Conservation (phyloP, 2,113 vertebrate genomes). For the Halcyon senegalensis region DNA sequence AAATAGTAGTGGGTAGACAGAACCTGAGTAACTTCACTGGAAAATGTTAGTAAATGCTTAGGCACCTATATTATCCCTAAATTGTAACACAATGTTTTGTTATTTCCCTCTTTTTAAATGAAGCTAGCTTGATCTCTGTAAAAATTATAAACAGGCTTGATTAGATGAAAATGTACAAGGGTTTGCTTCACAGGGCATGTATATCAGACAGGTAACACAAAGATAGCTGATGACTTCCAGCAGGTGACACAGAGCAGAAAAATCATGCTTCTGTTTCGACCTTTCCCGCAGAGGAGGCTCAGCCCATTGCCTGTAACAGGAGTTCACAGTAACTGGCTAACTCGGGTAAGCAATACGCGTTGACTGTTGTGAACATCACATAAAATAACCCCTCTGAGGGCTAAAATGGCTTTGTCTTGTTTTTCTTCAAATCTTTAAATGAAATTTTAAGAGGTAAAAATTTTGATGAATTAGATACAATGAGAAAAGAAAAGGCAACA, state of each 20-base stretch:
- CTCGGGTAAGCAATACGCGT: accelerated
- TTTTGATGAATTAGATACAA: background rate
- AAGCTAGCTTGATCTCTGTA: background rate
- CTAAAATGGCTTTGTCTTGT: accelerated
- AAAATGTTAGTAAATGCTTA: background rate
- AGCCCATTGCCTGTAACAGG: background rate
- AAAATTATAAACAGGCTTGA: background rate
- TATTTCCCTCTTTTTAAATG: background rate
- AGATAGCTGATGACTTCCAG: background rate
- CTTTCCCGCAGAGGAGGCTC: background rate
- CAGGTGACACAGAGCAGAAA: background rate
- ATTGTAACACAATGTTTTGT: background rate
- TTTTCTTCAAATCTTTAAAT: background rate
- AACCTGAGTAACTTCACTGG: background rate
- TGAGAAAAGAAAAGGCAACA: background rate
- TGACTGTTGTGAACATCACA: background rate
- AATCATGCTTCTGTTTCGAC: background rate
- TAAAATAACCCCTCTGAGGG: background rate
- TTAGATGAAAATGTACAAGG: background rate
- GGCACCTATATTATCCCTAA: background rate
- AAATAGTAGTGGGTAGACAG: background rate
- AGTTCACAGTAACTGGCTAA: background rate
- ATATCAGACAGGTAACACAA: background rate
- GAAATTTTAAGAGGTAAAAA: background rate
- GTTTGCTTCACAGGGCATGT: background rate